phyloP scores from a whole-genome alignment of 2,888 invertebrate species.

The Heliconius ismenius region DNA sequence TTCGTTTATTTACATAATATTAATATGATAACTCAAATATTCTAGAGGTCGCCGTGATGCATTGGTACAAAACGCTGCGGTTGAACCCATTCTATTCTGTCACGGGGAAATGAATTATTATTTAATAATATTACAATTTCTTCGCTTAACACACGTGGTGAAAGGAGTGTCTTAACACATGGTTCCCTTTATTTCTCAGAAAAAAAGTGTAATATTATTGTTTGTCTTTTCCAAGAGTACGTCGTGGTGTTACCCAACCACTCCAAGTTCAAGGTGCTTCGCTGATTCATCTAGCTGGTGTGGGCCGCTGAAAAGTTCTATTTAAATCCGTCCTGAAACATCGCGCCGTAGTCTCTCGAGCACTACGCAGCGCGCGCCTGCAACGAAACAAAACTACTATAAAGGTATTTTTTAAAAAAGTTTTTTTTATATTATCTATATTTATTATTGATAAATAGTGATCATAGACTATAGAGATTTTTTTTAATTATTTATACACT shows the following conservation, averaged over 20 bases:
- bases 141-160: not conserved
- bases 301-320: constrained; percentile 76
- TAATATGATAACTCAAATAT: no score
- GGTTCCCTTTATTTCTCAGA: not conserved
- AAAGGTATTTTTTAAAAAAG: constrained; percentile 39
- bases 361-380: constrained; percentile 75
- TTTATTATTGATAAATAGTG: not conserved
- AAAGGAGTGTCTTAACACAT: not conserved
- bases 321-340: constrained; percentile 69
- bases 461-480: not conserved
- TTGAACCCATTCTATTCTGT: not conserved
- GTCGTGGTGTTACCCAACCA: constrained; percentile 49
- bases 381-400: constrained; percentile 65
- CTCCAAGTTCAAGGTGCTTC: constrained; percentile 76
- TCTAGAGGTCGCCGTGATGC: no score
- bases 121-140: not conserved
- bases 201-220: not conserved
- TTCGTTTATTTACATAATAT: no score
- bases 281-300: constrained; percentile 67
- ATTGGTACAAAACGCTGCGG: not conserved
- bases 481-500: not conserved
- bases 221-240: constrained; percentile 27
- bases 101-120: no score
- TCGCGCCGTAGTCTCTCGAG: constrained; percentile 63
- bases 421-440: constrained; percentile 29